phyloP scores from a whole-genome alignment of 2,797 vertebrate genomes.

The Monodelphis domestica region DNA sequence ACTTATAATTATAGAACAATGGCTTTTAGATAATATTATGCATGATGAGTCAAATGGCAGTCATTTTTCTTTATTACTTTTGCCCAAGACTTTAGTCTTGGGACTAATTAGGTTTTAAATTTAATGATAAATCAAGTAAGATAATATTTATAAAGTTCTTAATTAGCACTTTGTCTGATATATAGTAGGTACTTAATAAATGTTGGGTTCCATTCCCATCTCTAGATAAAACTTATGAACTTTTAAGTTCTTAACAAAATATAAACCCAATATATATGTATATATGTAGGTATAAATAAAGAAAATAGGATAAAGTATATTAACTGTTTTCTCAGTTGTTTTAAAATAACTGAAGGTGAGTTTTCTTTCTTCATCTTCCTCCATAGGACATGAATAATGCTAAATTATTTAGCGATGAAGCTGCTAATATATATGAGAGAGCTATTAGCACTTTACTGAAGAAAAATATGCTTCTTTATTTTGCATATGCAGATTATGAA shows the following conservation, averaged over 20 bases:
- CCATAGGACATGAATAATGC: slow-evolving; percentile 99
- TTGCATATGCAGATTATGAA: slow-evolving; percentile 98
- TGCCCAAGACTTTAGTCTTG: no score
- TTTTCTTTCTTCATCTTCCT: slow-evolving; percentile 47
- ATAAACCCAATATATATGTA: not conserved
- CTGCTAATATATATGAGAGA: slow-evolving; percentile 99
- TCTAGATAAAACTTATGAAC: not conserved
- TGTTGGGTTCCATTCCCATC: not conserved
- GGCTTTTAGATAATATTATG: slow-evolving; percentile 44
- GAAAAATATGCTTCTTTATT: slow-evolving; percentile 99
- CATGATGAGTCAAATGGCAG: slow-evolving; percentile 11
- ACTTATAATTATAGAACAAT: slow-evolving; percentile 46
- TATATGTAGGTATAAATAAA: not conserved
- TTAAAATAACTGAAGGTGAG: slow-evolving; percentile 59
- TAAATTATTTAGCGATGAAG: slow-evolving; percentile 99
- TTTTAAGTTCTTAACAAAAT: not conserved
- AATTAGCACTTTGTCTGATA: not conserved
- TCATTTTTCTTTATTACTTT: slow-evolving; percentile 45
- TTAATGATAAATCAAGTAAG: not conserved
- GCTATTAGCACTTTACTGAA: slow-evolving; percentile 98
- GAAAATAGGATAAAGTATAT: not conserved
- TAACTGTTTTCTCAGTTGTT: slow-evolving; percentile 58
- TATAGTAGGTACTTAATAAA: not conserved
- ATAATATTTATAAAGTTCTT: not conserved
- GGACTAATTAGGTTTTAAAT: not conserved